A percentile compares a stretch with the other conserved stretches of the same genome.
phyloP scores from a whole-genome alignment of 2,888 invertebrate species.

The Andrena haemorrhoa region DNA sequence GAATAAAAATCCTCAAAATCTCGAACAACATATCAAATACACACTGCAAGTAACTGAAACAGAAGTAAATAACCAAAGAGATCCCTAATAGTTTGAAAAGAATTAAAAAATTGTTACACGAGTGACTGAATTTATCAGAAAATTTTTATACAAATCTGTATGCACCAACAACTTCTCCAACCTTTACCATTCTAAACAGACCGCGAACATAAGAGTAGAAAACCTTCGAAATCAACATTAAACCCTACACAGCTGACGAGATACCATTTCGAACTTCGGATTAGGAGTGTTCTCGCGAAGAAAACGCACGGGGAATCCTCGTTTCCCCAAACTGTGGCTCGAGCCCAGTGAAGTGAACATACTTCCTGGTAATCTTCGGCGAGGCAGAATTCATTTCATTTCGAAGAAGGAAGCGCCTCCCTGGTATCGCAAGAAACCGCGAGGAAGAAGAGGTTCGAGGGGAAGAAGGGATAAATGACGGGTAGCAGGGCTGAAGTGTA shows the following conservation, averaged over 20 bases:
- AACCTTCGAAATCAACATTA: background rate
- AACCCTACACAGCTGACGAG: background rate
- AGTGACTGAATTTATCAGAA: no score
- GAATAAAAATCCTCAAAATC: no score
- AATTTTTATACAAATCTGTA: no score
- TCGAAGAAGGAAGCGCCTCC: constrained; percentile 1
- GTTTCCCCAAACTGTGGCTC: background rate
- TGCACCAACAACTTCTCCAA: background rate
- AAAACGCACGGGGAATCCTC: background rate
- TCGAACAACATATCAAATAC: no score
- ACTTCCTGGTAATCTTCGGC: constrained; percentile 15
- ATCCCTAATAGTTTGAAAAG: no score
- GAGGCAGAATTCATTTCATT: background rate
- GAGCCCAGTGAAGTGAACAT: background rate
- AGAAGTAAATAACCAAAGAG: no score
- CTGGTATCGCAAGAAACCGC: constrained; percentile 15
- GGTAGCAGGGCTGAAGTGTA: constrained; percentile 8
- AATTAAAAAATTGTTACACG: no score
- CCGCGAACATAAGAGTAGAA: background rate
- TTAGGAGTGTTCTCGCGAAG: background rate
- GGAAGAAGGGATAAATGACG: background rate
- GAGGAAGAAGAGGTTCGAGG: background rate
- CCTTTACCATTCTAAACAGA: background rate
- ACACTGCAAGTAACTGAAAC: no score
- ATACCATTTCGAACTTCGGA: background rate